Evolutionary conservation across 2,797 vertebrate genomes (phyloP).

Genomic region (Diplodus sargus): DNA sequence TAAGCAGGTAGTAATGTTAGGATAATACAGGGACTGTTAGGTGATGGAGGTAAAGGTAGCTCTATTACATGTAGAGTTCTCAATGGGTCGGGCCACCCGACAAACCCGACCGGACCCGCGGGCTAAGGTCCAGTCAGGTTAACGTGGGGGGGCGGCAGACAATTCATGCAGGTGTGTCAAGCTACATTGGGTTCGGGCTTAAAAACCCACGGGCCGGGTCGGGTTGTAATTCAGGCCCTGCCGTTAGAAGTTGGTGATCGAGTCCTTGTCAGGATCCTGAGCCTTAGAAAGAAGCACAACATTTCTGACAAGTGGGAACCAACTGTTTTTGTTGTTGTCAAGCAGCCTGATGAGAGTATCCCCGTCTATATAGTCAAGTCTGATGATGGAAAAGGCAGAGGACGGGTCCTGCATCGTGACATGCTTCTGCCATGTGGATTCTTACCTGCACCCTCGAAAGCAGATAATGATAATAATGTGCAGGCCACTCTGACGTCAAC

Average conservation of each 20-base stretch:
- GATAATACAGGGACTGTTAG: too few species aligned
- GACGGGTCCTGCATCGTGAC: constrained; percentile 22
- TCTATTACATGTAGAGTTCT: too few species aligned
- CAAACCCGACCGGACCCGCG: too few species aligned
- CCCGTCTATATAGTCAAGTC: constrained; percentile 12
- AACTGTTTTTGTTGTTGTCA: neutral
- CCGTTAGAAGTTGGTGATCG: neutral
- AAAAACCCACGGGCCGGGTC: too few species aligned
- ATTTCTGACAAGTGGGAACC: neutral
- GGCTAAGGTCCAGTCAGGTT: too few species aligned
- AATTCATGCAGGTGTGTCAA: too few species aligned
- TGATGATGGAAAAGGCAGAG: constrained; percentile 24
- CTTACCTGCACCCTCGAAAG: neutral
- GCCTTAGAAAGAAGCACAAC: neutral
- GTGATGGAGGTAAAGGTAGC: too few species aligned
- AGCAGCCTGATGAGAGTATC: neutral
- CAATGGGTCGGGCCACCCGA: too few species aligned
- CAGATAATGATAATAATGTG: neutral
- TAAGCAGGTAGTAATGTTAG: too few species aligned
- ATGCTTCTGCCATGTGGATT: constrained; percentile 32
- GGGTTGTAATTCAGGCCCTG: too few species aligned
- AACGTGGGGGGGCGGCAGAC: too few species aligned
- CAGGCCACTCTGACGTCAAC: neutral
- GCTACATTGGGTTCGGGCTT: too few species aligned
- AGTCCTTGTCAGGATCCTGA: neutral